phyloP scores from a whole-genome alignment of 2,113 vertebrate species.

The Anoplopoma fimbria region DNA sequence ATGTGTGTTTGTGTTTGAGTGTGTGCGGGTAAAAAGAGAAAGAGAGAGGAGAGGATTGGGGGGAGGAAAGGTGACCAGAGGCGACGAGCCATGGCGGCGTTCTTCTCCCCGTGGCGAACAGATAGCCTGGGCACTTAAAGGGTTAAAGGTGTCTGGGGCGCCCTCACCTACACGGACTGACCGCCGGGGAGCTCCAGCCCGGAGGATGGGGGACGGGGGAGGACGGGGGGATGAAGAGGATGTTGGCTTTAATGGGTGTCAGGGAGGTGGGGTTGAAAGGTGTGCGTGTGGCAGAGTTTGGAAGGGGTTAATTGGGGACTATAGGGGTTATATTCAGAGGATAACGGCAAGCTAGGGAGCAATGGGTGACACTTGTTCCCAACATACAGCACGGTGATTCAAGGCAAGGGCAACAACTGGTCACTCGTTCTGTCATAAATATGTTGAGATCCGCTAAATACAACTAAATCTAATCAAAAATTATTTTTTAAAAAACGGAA shows the following conservation, averaged over 20 bases:
- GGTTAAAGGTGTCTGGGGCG: conserved; percentile 85
- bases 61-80: neutral
- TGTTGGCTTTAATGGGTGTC: conserved; percentile 46
- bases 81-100: conserved; percentile 24
- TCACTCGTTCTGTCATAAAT: neutral
- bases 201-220: conserved; percentile 19
- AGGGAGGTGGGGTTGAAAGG: conserved; percentile 4
- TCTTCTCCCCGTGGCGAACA: conserved; percentile 48
- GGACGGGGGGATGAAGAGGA: conserved; percentile 35
- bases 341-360: neutral
- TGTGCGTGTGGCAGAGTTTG: conserved; percentile 31
- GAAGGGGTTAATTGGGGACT: neutral
- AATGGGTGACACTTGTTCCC: conserved; percentile 34
- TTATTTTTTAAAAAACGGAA: neutral
- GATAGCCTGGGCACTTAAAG: conserved; percentile 82
- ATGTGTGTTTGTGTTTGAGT: conserved; percentile 50
- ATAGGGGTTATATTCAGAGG: neutral
- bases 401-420: neutral
- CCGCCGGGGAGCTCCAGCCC: conserved; percentile 41
- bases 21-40: conserved; percentile 24
- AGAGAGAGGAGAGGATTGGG: neutral
- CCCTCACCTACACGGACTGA: conserved; percentile 78
- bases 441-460: neutral
- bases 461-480: neutral
- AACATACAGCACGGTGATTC: conserved; percentile 48